These are phyloP conservation scores for Lagocephalus sceleratus DNA, from an alignment of 2,797 vertebrate species.

Conservation along the genomic window DNA sequence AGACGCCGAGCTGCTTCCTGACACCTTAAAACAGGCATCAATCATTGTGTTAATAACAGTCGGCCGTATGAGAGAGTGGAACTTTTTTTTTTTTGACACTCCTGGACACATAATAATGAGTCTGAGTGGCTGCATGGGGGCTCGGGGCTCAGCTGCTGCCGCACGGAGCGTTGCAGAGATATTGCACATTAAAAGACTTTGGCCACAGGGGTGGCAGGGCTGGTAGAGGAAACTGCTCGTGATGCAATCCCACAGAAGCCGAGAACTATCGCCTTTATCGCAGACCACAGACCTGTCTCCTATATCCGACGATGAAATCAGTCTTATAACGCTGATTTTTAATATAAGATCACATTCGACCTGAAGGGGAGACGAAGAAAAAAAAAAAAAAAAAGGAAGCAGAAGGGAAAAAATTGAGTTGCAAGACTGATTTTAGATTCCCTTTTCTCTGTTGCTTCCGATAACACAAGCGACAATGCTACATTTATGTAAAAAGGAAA, in stretches of 20 bases:
- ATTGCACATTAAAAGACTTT: slow-evolving; percentile 47
- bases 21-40: slow-evolving; percentile 48
- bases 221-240: slow-evolving; percentile 42
- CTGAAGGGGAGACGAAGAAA: too few species aligned
- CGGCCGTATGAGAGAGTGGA: slow-evolving; percentile 47
- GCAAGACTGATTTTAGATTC: too few species aligned
- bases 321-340: slow-evolving; percentile 15
- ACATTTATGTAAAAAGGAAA: too few species aligned
- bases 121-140: too few species aligned
- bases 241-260: slow-evolving; percentile 49
- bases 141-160: slow-evolving; percentile 56
- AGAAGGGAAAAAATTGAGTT: too few species aligned
- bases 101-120: neutral
- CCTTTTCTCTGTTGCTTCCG: too few species aligned
- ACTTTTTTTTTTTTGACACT: slow-evolving; percentile 34
- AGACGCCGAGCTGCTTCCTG: neutral
- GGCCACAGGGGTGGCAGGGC: slow-evolving; percentile 31
- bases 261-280: slow-evolving; percentile 29
- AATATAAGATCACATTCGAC: too few species aligned
- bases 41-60: slow-evolving; percentile 49
- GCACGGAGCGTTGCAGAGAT: slow-evolving; percentile 36
- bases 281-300: slow-evolving; percentile 38
- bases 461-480: too few species aligned
- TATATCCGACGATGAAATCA: slow-evolving; percentile 19
- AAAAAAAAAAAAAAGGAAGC: too few species aligned